Evolutionary conservation across 1,140 invertebrate genomes (phyloP).

Genomic region (Dendrolimus punctatus): DNA sequence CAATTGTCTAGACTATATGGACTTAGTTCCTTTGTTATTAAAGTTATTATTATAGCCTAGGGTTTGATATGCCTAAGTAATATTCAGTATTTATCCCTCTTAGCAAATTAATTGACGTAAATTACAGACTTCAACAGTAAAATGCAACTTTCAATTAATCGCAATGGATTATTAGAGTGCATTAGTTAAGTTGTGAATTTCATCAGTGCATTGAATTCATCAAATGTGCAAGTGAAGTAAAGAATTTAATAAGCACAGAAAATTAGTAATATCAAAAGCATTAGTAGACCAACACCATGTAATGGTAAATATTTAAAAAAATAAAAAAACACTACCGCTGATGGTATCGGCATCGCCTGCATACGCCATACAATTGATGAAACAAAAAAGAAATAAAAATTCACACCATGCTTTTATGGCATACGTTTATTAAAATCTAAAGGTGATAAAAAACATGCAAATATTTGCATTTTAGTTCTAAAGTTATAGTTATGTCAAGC

Average conservation of each 20-base stretch:
- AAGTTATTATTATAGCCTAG: too few relatives aligned
- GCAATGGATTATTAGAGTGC: too few relatives aligned
- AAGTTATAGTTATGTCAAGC: too few relatives aligned
- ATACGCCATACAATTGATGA: conserved; percentile 61
- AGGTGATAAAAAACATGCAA: conserved; percentile 12
- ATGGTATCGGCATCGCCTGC: conserved; percentile 73
- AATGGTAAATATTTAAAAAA: conserved; percentile 28
- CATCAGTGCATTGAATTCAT: too few relatives aligned
- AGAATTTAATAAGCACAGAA: conserved; percentile 3
- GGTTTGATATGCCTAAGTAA: too few relatives aligned
- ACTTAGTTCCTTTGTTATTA: too few relatives aligned
- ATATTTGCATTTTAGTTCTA: neutral
- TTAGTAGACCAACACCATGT: conserved; percentile 32
- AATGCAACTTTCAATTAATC: too few relatives aligned
- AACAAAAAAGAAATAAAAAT: conserved; percentile 67
- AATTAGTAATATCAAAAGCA: conserved; percentile 11
- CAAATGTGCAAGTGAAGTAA: neutral
- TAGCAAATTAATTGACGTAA: too few relatives aligned
- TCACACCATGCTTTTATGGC: conserved; percentile 52
- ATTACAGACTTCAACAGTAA: too few relatives aligned
- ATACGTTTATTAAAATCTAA: conserved; percentile 16
- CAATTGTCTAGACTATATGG: too few relatives aligned
- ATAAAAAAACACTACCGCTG: conserved; percentile 68
- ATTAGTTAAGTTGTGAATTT: too few relatives aligned
- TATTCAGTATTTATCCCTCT: too few relatives aligned